Evolutionary conservation across 1,140 invertebrate species (phyloP), one percentile per base, ranked within the genome.

Genomic region (Lucilia cuprina): DNA sequence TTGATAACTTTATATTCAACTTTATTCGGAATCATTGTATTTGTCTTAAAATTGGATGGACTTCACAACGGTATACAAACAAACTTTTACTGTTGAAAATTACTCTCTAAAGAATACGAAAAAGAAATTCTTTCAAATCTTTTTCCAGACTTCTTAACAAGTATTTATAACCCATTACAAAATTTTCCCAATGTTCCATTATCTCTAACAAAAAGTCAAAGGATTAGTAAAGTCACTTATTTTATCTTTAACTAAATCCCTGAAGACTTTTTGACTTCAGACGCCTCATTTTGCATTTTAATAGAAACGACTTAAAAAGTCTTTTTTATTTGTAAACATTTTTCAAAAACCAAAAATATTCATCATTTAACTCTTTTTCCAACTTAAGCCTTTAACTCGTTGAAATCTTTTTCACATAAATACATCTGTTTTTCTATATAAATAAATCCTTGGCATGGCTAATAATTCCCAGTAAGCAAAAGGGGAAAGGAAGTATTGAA

Each of bases 281-380:
- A 21, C 77, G 41, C 41, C 77, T n/a, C 34, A 14, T 49, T 21
- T 49, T 49, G 10, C 34, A 41, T 10, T 19, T 41, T 13, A n/a
- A 21, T 19, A 17, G 8, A 78, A 49, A 50, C 13, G 17, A n/a
- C 34, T 78, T 78, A 47, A 78, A 78, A 78, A 78, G 34, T 19
- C 30, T 41, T 19, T 77, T 49, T 19, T 80, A 80, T 80, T 80
- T 80, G 77, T 80, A 80, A 80, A 80, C 77, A 80, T 80, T 80
- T 49, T 80, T 21, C n/a, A 47, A 80, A 80, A 80, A 50, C 77
- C 34, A 0, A 21, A 25, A 21, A 80, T 30, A 80, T 19, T 10
- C 41, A 25, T 0, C 1, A 14, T 49, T 80, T 49, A 80, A 80
- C 41, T 21, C 77, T 47, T 80, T 80, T 50, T 4, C 77, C n/a